phyloP scores from a whole-genome alignment of 2,113 vertebrate genomes.

The Dipodomys stephensi region DNA sequence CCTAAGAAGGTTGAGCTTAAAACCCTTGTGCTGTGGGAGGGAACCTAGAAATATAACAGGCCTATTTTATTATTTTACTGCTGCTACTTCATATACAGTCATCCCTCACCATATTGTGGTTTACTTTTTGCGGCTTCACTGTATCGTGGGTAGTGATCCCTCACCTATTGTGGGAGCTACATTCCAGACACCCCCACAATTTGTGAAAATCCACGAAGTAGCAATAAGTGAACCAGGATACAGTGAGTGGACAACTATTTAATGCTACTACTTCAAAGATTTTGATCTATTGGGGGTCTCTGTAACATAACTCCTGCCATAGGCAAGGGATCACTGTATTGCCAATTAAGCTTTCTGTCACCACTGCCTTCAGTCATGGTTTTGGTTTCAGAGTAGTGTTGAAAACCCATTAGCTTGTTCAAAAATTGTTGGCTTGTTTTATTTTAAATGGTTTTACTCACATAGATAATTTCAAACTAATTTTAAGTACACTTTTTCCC shows the following conservation, averaged over 20 bases:
- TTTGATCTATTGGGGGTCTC: too few relatives aligned
- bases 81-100: not conserved
- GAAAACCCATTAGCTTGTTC: slow-evolving; percentile 30
- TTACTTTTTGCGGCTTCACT: too few relatives aligned
- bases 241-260: too few relatives aligned
- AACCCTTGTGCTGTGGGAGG: slow-evolving; percentile 7
- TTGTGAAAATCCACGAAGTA: too few relatives aligned
- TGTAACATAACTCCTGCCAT: too few relatives aligned
- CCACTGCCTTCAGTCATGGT: slow-evolving; percentile 41
- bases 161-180: too few relatives aligned
- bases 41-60: slow-evolving; percentile 14
- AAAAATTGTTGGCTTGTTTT: slow-evolving; percentile 55
- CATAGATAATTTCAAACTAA: slow-evolving; percentile 66
- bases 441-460: slow-evolving; percentile 53
- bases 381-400: slow-evolving; percentile 48
- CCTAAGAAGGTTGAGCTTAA: not conserved
- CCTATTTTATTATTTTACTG: slow-evolving; percentile 9
- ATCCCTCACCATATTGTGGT: too few relatives aligned
- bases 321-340: not conserved
- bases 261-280: too few relatives aligned
- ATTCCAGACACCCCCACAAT: too few relatives aligned
- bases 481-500: slow-evolving; percentile 49
- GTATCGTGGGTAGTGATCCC: too few relatives aligned
- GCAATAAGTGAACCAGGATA: too few relatives aligned
- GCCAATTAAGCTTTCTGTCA: not conserved